Conservation (phyloP, 64 coral and sea anemone species). For the Actinia equina region DNA sequence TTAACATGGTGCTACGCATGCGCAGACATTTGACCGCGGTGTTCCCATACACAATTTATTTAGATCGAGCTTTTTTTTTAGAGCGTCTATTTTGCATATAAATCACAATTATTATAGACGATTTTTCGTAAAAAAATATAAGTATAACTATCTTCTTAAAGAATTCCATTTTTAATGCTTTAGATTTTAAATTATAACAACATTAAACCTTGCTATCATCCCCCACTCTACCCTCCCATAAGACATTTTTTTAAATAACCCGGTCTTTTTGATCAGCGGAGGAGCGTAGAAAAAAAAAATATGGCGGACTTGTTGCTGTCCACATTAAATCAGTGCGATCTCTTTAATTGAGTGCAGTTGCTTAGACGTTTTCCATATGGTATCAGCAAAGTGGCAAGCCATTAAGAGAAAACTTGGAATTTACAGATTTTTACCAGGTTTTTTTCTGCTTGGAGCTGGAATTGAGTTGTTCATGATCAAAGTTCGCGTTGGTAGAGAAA, state of each 20-base stretch:
- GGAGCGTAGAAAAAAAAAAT: background rate
- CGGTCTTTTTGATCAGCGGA: background rate
- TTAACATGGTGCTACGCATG: no score
- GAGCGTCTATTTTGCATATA: no score
- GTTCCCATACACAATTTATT: no score
- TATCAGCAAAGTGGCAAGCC: background rate
- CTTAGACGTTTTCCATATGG: slow-evolving; percentile 33
- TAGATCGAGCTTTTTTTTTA: no score
- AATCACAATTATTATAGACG: no score
- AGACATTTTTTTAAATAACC: background rate
- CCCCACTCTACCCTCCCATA: background rate
- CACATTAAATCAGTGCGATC: background rate
- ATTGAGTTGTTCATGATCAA: slow-evolving; percentile 99
- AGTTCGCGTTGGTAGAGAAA: slow-evolving; percentile 91
- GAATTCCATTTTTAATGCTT: background rate
- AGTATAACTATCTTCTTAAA: background rate
- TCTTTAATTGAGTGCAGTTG: background rate
- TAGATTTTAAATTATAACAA: background rate
- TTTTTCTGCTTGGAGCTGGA: slow-evolving; percentile 83
- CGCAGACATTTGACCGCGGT: no score
- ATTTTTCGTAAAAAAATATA: background rate
- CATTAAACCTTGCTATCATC: background rate
- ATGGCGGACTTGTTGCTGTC: slow-evolving; percentile 11
- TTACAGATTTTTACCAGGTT: slow-evolving; percentile 85
- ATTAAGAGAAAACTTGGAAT: slow-evolving; percentile 69